These are phyloP conservation scores for Gastrophysa polygoni DNA, from an alignment of 2,888 invertebrate genomes.

Conservation along the genomic window DNA sequence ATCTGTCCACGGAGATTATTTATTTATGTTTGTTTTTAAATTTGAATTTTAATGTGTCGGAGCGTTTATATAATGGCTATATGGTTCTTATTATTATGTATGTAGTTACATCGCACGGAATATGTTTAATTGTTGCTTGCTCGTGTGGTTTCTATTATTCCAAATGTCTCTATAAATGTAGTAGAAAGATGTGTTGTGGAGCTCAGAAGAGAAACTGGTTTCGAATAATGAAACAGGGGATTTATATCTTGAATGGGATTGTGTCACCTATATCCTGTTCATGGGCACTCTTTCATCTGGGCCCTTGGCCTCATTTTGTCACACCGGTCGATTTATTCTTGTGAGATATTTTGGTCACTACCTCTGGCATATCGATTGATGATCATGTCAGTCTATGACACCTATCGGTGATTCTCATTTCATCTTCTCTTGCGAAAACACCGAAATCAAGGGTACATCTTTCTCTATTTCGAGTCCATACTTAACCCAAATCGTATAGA, in stretches of 20 bases:
- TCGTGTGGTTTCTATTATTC: not conserved
- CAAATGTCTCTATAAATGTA: not conserved
- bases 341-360: too few relatives aligned
- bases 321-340: not conserved
- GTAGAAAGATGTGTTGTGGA: not conserved
- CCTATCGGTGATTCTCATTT: too few relatives aligned
- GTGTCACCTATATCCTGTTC: not conserved
- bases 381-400: too few relatives aligned
- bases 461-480: too few relatives aligned
- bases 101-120: not conserved
- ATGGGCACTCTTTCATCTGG: not conserved
- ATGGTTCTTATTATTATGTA: conserved; percentile 1
- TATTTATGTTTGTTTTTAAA: not conserved
- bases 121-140: not conserved
- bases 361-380: too few relatives aligned
- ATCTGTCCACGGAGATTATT: not conserved
- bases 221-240: not conserved
- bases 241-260: not conserved
- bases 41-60: conserved; percentile 1
- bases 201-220: not conserved
- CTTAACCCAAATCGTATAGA: too few relatives aligned
- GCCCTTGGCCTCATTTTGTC: not conserved
- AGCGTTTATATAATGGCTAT: not conserved
- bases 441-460: too few relatives aligned
- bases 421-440: too few relatives aligned